Evolutionary conservation across 2,113 vertebrate genomes (phyloP), one percentile per base, ranked within the genome.

Genomic region (Nansenia antarctica): DNA sequence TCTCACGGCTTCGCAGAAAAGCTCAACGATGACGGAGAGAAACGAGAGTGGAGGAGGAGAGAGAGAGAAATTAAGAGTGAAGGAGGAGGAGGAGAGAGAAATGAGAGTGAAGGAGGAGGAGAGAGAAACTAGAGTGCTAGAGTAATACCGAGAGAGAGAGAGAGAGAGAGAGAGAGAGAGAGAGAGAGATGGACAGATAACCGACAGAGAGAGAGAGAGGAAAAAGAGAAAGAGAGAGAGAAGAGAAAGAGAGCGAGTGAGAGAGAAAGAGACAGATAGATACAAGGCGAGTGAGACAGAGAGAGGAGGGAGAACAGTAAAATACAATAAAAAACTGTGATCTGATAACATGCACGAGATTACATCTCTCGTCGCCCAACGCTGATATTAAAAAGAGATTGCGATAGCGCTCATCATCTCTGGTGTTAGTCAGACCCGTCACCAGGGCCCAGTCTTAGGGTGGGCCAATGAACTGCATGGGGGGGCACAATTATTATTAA

Each of bases 261-360:
- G 49, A 75, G 58, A 78, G 66, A 76, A 64, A 29, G 79, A 69
- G 68, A 72, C 65, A 82, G 65, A 66, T 53, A 65, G 77, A 80
- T 81, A 79, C 80, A 84, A 86, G 73, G 72, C 63, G 76, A 76
- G 86, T 9, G 68, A 85, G 79, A 83, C 72, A 65, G 65, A n/a
- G n/a, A 57, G 81, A 81, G 72, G 80, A 75, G 83, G 76, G 54
- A 81, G 82, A 84, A 83, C 22, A 79, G 78, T 87, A 80, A 71
- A 88, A 88, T 90, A 90, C n/a, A n/a, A n/a, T n/a, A n/a, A n/a
- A 87, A 88, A 81, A 67, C 77, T 24, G 30, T 62, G 82, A 90
- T 87, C 86, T 78, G 84, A 88, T 88, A 87, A 83, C 67, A 14
- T 27, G 76, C 86, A 83, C 60, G 75, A 88, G 84, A 87, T 73